Percentiles rank a stretch among this genome's conserved stretches.
Conservation (phyloP, 2,888 invertebrate species). For the Argyresthia goedartella region DNA sequence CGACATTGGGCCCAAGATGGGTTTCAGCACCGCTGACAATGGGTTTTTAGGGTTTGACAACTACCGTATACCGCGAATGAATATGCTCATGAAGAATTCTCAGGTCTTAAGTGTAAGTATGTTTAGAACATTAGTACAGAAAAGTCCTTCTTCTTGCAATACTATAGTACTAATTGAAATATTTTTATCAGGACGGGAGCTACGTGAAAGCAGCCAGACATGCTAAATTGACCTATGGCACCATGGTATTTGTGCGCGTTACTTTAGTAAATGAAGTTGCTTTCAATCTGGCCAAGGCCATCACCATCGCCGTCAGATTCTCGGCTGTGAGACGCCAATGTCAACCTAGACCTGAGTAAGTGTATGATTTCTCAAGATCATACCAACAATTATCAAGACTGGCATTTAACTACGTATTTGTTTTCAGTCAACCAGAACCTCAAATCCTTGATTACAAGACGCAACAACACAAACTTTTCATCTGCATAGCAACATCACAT, state of each 20-base stretch:
- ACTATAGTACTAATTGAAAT: background rate
- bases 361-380: background rate
- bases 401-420: background rate
- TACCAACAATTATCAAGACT: background rate
- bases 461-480: conserved; percentile 93
- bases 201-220: conserved; percentile 82
- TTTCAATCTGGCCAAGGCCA: conserved; percentile 81
- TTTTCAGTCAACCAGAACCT: conserved; percentile 79
- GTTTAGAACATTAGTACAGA: background rate
- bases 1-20: conserved; percentile 93
- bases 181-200: conserved; percentile 78
- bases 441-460: conserved; percentile 93
- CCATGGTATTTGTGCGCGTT: conserved; percentile 93
- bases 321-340: conserved; percentile 92
- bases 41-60: conserved; percentile 89
- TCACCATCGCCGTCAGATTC: conserved; percentile 91
- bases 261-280: conserved; percentile 83
- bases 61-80: conserved; percentile 84
- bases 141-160: background rate
- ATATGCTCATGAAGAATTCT: conserved; percentile 94
- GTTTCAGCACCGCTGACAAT: conserved; percentile 90
- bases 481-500: conserved; percentile 84
- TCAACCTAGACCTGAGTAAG: conserved; percentile 81
- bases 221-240: conserved; percentile 84
- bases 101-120: conserved; percentile 70